A percentile compares a stretch with the other conserved stretches of the same genome.
phyloP scores from a whole-genome alignment of 1,140 invertebrate genomes.

The Musca vetustissima region DNA sequence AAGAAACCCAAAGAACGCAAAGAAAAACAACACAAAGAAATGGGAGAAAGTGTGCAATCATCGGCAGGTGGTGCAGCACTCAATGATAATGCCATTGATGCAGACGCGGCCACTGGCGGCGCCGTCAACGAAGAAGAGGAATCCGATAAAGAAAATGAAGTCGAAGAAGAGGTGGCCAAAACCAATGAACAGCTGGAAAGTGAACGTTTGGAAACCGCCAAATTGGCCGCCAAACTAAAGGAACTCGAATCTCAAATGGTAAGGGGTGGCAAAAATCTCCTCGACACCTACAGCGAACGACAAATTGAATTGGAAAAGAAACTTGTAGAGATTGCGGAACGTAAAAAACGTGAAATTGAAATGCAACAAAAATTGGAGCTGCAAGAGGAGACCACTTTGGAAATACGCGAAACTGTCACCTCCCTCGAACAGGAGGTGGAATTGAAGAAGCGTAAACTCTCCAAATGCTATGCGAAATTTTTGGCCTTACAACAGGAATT shows the following conservation, averaged over 20 bases:
- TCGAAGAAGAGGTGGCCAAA: slow-evolving; percentile 57
- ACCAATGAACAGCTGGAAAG: slow-evolving; percentile 55
- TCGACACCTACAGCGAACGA: slow-evolving; percentile 89
- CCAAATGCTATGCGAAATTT: slow-evolving; percentile 61
- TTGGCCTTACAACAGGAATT: slow-evolving; percentile 69
- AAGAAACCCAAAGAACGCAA: slow-evolving; percentile 33
- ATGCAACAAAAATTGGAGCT: slow-evolving; percentile 84
- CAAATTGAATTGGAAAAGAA: slow-evolving; percentile 80
- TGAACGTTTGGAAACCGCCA: slow-evolving; percentile 57
- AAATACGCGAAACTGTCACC: slow-evolving; percentile 81
- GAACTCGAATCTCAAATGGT: slow-evolving; percentile 87
- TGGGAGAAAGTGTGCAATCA: slow-evolving; percentile 19
- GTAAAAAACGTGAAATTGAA: slow-evolving; percentile 77
- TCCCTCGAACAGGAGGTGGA: slow-evolving; percentile 91
- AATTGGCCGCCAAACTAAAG: slow-evolving; percentile 59
- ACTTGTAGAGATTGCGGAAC: slow-evolving; percentile 78
- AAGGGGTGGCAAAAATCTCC: slow-evolving; percentile 81
- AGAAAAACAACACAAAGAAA: slow-evolving; percentile 28
- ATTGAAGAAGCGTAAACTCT: slow-evolving; percentile 85
- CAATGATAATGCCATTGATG: slow-evolving; percentile 62
- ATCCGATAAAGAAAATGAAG: slow-evolving; percentile 58
- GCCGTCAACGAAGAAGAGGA: slow-evolving; percentile 60
- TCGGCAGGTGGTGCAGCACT: slow-evolving; percentile 59
- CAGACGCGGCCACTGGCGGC: slow-evolving; percentile 57
- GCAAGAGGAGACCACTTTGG: slow-evolving; percentile 85